Conservation (phyloP, 2,113 vertebrate species). For the Otis tarda region DNA sequence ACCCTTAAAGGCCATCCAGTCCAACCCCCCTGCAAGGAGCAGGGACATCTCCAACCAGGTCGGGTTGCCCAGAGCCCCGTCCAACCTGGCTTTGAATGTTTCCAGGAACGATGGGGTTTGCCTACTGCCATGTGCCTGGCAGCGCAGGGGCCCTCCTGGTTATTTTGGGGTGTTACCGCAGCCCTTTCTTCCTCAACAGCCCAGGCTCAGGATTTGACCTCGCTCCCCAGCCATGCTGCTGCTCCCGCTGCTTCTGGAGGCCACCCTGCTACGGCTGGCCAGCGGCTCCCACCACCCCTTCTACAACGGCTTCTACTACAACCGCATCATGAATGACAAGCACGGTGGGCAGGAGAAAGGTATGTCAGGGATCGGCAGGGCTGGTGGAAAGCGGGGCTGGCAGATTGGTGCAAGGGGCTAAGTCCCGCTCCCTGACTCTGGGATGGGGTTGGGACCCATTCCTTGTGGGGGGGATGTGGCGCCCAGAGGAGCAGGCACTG, state of each 20-base stretch:
- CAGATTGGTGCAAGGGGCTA: background rate
- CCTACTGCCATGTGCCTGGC: background rate
- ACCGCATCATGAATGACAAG: constrained; percentile 71
- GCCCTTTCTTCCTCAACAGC: background rate
- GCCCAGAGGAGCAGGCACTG: fast-evolving
- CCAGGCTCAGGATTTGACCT: background rate
- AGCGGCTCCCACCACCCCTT: constrained; percentile 61
- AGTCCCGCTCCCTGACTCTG: background rate
- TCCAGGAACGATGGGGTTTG: background rate
- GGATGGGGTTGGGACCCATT: background rate
- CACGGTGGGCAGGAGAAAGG: constrained; percentile 73
- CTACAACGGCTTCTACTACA: constrained; percentile 89
- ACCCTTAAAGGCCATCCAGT: no score
- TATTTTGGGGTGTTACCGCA: background rate
- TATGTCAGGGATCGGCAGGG: background rate
- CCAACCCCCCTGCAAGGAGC: no score
- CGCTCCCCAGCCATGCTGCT: background rate
- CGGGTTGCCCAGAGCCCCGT: no score
- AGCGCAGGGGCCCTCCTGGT: background rate
- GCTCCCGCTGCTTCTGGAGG: constrained; percentile 50
- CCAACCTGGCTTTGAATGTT: no score
- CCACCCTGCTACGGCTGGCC: constrained; percentile 49
- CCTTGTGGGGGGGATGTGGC: background rate
- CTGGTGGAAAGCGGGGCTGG: background rate
- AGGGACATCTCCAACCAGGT: no score